Conservation (phyloP, 2,797 vertebrate species). For the Chelonia mydas region DNA sequence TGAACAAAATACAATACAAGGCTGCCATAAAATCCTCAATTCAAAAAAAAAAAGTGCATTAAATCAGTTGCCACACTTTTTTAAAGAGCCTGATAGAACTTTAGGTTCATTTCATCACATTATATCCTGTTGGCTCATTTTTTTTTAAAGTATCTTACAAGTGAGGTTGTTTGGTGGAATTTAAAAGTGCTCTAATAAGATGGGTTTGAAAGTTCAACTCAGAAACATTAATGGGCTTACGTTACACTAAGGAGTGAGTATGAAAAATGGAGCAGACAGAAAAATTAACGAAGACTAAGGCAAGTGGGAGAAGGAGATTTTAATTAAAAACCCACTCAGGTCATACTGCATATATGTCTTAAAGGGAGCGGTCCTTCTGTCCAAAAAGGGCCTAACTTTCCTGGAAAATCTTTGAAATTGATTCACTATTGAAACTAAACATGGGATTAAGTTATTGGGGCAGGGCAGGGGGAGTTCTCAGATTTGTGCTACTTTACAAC, state of each 20-base stretch:
- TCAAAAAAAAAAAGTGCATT: rapidly evolving
- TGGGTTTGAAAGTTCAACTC: background rate
- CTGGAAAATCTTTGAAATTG: background rate
- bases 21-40: background rate
- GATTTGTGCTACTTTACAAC: rapidly evolving
- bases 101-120: background rate
- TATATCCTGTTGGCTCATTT: background rate
- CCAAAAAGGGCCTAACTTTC: background rate
- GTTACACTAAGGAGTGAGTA: background rate
- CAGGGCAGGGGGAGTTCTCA: background rate
- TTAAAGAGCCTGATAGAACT: rapidly evolving
- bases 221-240: background rate
- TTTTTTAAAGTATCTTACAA: background rate
- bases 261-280: background rate
- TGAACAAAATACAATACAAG: background rate
- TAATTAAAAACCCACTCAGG: background rate
- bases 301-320: background rate
- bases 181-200: background rate
- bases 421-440: background rate
- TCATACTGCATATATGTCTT: background rate
- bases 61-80: background rate
- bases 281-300: rapidly evolving
- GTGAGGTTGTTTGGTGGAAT: background rate
- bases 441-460: background rate
- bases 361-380: background rate